These are phyloP conservation scores for Acomys russatus DNA, from an alignment of 2,797 vertebrate genomes.

Conservation along the genomic window DNA sequence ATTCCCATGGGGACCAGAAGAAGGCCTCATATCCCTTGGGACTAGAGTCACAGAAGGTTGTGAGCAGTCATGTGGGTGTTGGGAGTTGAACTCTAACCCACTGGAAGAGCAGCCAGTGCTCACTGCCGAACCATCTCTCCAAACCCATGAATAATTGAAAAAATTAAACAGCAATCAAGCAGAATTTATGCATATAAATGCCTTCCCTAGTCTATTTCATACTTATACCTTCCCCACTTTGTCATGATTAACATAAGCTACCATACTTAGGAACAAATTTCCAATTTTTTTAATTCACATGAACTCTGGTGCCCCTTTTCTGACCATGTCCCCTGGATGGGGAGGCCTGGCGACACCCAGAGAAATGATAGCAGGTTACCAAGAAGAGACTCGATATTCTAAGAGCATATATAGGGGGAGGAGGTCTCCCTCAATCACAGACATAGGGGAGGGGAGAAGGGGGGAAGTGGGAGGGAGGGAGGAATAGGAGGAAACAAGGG, in stretches of 20 bases:
- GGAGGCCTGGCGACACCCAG: too few relatives aligned
- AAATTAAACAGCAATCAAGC: neutral
- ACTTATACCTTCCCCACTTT: constrained; percentile 19
- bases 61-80: neutral
- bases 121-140: neutral
- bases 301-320: too few relatives aligned
- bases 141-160: neutral
- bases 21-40: neutral
- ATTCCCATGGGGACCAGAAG: neutral
- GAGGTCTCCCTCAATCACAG: too few relatives aligned
- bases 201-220: constrained; percentile 24
- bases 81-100: too few relatives aligned
- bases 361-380: too few relatives aligned
- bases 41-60: neutral
- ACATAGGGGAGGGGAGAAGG: too few relatives aligned
- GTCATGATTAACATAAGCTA: constrained; percentile 35
- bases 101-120: neutral
- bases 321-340: too few relatives aligned
- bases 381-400: too few relatives aligned
- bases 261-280: constrained; percentile 53
- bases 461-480: too few relatives aligned
- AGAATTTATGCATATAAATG: constrained; percentile 52
- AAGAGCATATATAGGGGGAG: too few relatives aligned
- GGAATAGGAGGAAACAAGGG: too few relatives aligned
- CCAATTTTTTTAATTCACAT: constrained; percentile 34